A percentile compares a stretch with the other conserved stretches of the same genome.
These are phyloP conservation scores for Gonatopus flavifemur DNA, from an alignment of 1,140 invertebrate species.

Conservation along the genomic window DNA sequence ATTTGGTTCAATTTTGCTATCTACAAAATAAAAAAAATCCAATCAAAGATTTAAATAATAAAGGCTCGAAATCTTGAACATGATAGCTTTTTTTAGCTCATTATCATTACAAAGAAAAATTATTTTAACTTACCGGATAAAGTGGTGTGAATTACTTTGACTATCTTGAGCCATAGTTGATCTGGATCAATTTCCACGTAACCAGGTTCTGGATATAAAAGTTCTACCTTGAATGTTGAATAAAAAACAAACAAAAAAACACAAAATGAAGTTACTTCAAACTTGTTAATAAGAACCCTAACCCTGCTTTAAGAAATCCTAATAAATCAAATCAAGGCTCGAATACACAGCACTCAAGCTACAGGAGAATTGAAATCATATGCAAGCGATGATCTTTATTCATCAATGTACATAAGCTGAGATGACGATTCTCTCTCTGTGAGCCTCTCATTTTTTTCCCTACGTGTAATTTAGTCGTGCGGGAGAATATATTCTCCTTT, in stretches of 20 bases:
- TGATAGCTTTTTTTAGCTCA: constrained; percentile 2
- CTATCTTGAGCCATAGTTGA: constrained; percentile 74
- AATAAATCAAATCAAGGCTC: too few species aligned
- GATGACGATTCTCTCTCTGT: too few species aligned
- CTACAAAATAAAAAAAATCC: constrained; percentile 51
- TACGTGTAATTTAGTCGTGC: too few species aligned
- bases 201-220: constrained; percentile 76
- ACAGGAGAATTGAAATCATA: too few species aligned
- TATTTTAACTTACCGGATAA: constrained; percentile 62
- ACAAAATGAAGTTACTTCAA: too few species aligned
- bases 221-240: constrained; percentile 65
- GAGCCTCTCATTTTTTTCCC: too few species aligned
- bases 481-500: too few species aligned
- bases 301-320: too few species aligned
- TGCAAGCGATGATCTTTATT: too few species aligned
- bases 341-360: too few species aligned
- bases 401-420: too few species aligned
- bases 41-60: background rate
- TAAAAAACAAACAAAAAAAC: constrained; percentile 12
- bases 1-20: constrained; percentile 59
- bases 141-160: constrained; percentile 68
- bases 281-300: too few species aligned
- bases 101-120: constrained; percentile 5
- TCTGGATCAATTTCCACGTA: constrained; percentile 89
- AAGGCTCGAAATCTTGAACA: background rate